Conservation (phyloP, 2,797 vertebrate species). For the Gambusia yucatana region DNA sequence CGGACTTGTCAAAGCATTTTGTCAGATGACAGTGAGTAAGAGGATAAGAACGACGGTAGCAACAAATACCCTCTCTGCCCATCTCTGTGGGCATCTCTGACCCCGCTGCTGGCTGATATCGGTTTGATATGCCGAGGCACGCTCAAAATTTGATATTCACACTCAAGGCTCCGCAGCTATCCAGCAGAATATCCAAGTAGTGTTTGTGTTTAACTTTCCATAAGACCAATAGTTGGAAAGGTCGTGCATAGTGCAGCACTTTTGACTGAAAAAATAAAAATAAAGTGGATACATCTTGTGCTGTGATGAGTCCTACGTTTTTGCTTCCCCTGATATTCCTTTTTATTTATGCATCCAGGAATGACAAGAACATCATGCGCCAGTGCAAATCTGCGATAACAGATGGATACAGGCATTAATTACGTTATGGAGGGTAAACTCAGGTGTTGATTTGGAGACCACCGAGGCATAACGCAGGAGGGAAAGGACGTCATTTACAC, state of each 20-base stretch:
- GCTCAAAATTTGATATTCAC: conserved; percentile 42
- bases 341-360: conserved; percentile 56
- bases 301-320: conserved; percentile 17
- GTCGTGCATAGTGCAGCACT: conserved; percentile 12
- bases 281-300: conserved; percentile 12
- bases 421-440: conserved; percentile 59
- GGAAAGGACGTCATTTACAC: conserved; percentile 52
- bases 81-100: conserved; percentile 44
- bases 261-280: background rate
- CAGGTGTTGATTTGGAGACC: conserved; percentile 66
- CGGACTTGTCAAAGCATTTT: conserved; percentile 56
- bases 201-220: conserved; percentile 20
- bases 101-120: conserved; percentile 41
- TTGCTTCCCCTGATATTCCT: conserved; percentile 16
- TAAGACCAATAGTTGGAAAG: conserved; percentile 7
- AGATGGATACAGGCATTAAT: conserved; percentile 71
- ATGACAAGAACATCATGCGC: conserved; percentile 51
- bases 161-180: conserved; percentile 32
- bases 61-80: conserved; percentile 48
- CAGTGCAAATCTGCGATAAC: conserved; percentile 60
- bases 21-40: conserved; percentile 48
- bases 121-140: conserved; percentile 55
- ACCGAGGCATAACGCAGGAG: conserved; percentile 59
- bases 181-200: conserved; percentile 14
- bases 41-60: conserved; percentile 57